phyloP scores from a whole-genome alignment of 2,888 invertebrate genomes.

The Palloptera scutellata region DNA sequence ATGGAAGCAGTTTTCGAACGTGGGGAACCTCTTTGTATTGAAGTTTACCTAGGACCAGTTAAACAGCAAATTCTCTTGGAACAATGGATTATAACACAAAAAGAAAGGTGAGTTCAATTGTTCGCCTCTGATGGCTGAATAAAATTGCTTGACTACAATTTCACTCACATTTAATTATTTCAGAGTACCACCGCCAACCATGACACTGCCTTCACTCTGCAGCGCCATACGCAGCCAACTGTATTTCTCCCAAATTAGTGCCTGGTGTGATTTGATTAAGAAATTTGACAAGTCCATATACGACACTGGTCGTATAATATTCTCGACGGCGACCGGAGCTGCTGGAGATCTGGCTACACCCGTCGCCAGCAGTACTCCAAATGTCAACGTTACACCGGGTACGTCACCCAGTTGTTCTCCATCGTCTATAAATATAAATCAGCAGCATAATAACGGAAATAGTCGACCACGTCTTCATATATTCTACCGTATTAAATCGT shows the following conservation, averaged over 20 bases:
- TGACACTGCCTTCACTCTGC: slow-evolving; percentile 76
- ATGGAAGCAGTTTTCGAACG: slow-evolving; percentile 61
- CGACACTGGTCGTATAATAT: slow-evolving; percentile 64
- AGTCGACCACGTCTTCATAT: slow-evolving; percentile 61
- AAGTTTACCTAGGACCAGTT: slow-evolving; percentile 63
- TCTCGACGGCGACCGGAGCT: slow-evolving; percentile 48
- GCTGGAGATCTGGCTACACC: slow-evolving; percentile 53
- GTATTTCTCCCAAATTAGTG: slow-evolving; percentile 95
- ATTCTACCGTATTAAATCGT: slow-evolving; percentile 62
- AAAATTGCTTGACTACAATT: background rate
- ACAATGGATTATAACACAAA: slow-evolving; percentile 63
- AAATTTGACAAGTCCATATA: slow-evolving; percentile 61
- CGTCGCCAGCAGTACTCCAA: slow-evolving; percentile 28
- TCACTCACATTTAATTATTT: background rate
- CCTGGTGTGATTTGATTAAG: slow-evolving; percentile 74
- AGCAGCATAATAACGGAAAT: slow-evolving; percentile 19
- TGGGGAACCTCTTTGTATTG: slow-evolving; percentile 63
- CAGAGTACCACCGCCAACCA: slow-evolving; percentile 72
- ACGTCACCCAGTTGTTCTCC: slow-evolving; percentile 23
- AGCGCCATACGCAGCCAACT: slow-evolving; percentile 94
- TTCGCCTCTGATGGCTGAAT: background rate
- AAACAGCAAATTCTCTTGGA: slow-evolving; percentile 62
- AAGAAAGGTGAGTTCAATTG: slow-evolving; percentile 56
- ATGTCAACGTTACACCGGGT: slow-evolving; percentile 46
- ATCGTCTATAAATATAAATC: slow-evolving; percentile 6